phyloP scores from a whole-genome alignment of 2,888 invertebrate species.

The Autographa pulchrina region DNA sequence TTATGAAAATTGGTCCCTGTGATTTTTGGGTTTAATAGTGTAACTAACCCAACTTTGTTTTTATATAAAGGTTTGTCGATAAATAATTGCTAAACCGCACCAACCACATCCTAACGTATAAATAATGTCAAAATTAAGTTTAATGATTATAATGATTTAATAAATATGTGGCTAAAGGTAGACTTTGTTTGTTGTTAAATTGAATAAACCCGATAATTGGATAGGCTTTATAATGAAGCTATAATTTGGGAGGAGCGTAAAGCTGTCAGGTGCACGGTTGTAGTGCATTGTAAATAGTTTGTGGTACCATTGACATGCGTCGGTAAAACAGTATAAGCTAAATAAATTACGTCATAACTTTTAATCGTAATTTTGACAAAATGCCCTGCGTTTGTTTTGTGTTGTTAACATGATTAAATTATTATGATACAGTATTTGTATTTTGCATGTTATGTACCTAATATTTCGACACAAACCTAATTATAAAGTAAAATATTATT shows the following conservation, averaged over 20 bases:
- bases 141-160: neutral
- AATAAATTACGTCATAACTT: constrained; percentile 25
- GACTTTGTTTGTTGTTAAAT: constrained; percentile 22
- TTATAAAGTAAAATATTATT: neutral
- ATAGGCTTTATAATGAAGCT: constrained; percentile 14
- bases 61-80: too few relatives aligned
- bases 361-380: neutral
- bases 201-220: constrained; percentile 18
- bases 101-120: neutral
- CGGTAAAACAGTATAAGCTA: neutral
- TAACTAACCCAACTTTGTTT: too few relatives aligned
- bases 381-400: neutral
- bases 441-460: neutral
- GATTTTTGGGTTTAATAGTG: too few relatives aligned
- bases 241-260: constrained; percentile 11
- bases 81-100: neutral
- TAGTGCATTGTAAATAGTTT: constrained; percentile 26
- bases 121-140: neutral
- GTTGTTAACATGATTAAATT: neutral
- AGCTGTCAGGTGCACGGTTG: constrained; percentile 18
- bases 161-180: neutral
- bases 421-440: neutral
- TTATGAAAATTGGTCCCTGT: too few relatives aligned
- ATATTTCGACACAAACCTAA: neutral
- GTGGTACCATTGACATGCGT: constrained; percentile 20